Percentiles rank a stretch among this genome's conserved stretches.
Conservation (phyloP, 2,888 invertebrate genomes). For the Platycheirus rosarum region DNA sequence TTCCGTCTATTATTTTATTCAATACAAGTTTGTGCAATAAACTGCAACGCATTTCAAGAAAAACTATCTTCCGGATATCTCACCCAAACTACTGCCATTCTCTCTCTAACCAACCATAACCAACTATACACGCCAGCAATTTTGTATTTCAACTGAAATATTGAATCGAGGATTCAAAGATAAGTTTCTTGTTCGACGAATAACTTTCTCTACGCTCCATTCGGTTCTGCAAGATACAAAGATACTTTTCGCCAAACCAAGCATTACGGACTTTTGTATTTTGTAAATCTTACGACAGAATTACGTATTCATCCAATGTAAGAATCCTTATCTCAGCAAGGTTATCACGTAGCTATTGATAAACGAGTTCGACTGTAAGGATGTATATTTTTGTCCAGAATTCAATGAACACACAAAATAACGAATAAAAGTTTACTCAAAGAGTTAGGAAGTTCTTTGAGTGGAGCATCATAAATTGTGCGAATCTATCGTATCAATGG, state of each 20-base stretch:
- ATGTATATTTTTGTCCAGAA: slow-evolving; percentile 2
- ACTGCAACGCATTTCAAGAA: not conserved
- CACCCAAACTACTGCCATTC: not conserved
- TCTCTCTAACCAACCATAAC: slow-evolving; percentile 1
- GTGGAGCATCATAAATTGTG: slow-evolving; percentile 28
- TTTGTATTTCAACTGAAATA: slow-evolving; percentile 13
- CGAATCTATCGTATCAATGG: slow-evolving; percentile 34
- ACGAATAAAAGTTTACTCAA: slow-evolving; percentile 25
- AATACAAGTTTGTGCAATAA: slow-evolving; percentile 13
- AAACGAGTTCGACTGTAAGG: slow-evolving; percentile 28
- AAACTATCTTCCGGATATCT: not conserved
- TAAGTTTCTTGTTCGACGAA: slow-evolving; percentile 4
- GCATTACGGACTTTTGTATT: slow-evolving; percentile 1
- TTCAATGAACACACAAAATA: slow-evolving; percentile 13
- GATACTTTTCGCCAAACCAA: not conserved
- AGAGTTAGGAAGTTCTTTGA: slow-evolving; percentile 50
- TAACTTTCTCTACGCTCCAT: slow-evolving; percentile 14
- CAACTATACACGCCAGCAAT: slow-evolving; percentile 15
- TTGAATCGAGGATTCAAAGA: not conserved
- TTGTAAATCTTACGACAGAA: slow-evolving; percentile 40
- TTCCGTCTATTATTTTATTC: slow-evolving; percentile 31
- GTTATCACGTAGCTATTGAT: slow-evolving; percentile 39
- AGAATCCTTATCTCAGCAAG: slow-evolving; percentile 10
- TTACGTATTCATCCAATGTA: slow-evolving; percentile 51
- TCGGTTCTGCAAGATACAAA: not conserved